Evolutionary conservation across 2,797 vertebrate species (phyloP).

Genomic region (Acanthis flammea): DNA sequence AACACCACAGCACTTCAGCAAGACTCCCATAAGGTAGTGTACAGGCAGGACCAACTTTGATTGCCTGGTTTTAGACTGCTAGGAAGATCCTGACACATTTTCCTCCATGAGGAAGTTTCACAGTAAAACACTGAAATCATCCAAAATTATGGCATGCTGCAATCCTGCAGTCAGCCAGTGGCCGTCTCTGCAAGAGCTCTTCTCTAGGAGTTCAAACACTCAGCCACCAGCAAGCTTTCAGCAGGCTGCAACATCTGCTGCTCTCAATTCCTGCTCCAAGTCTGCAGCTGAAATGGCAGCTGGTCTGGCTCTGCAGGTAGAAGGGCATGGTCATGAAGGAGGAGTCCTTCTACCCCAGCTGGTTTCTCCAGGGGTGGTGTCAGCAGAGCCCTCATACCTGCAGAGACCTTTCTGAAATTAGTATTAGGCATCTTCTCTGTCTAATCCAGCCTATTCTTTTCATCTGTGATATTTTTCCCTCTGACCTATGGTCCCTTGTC

Average conservation of each 20-base stretch:
- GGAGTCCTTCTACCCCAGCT: not conserved
- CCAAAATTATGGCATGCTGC: not conserved
- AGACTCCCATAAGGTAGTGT: not conserved
- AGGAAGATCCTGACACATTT: not conserved
- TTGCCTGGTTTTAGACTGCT: not conserved
- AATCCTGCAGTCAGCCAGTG: not conserved
- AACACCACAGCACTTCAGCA: not conserved
- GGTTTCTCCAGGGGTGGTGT: not conserved
- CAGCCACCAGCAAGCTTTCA: not conserved
- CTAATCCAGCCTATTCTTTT: not conserved
- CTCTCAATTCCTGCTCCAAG: slow-evolving; percentile 14
- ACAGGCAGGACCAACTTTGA: not conserved
- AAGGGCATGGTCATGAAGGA: not conserved
- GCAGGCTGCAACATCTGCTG: slow-evolving; percentile 40
- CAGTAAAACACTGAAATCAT: not conserved
- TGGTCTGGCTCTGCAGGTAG: not conserved
- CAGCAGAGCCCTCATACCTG: not conserved
- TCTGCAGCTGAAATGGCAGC: slow-evolving; percentile 33
- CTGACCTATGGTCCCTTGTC: not conserved
- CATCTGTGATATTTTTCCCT: not conserved
- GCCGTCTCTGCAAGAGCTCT: not conserved
- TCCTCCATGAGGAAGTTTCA: not conserved
- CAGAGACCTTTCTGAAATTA: not conserved
- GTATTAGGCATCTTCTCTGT: not conserved
- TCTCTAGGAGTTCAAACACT: slow-evolving; percentile 1